Conservation (phyloP, 2,113 vertebrate species). For the Cephalopholis sonnerati region DNA sequence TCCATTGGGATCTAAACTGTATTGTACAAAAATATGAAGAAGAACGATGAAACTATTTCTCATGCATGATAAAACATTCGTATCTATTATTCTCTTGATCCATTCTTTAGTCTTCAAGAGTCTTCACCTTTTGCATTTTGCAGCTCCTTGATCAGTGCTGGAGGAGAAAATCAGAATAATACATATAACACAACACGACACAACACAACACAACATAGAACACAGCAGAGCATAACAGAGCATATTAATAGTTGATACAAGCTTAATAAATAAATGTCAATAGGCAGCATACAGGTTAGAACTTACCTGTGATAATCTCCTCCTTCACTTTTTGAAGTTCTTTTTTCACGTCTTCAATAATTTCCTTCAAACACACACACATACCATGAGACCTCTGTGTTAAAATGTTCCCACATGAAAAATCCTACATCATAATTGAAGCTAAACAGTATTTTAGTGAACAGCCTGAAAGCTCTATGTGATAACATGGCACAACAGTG, state of each 20-base stretch:
- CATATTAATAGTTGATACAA: neutral
- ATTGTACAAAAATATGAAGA: no score
- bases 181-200: neutral
- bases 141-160: constrained; percentile 87
- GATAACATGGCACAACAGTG: neutral
- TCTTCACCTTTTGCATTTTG: constrained; percentile 57
- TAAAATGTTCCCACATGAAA: neutral
- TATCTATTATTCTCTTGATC: constrained; percentile 19
- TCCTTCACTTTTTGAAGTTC: constrained; percentile 91
- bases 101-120: constrained; percentile 11
- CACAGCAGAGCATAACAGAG: no score
- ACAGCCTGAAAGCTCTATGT: neutral
- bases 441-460: neutral
- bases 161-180: neutral
- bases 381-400: neutral
- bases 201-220: no score
- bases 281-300: neutral
- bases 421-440: neutral
- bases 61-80: neutral
- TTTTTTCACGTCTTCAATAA: constrained; percentile 88
- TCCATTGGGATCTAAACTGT: neutral
- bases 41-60: neutral
- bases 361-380: constrained; percentile 82
- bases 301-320: constrained; percentile 89
- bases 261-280: neutral